Percentiles rank a stretch among this genome's conserved stretches.
Conservation (phyloP, 2,888 invertebrate genomes). For the Apotomis betuletana region DNA sequence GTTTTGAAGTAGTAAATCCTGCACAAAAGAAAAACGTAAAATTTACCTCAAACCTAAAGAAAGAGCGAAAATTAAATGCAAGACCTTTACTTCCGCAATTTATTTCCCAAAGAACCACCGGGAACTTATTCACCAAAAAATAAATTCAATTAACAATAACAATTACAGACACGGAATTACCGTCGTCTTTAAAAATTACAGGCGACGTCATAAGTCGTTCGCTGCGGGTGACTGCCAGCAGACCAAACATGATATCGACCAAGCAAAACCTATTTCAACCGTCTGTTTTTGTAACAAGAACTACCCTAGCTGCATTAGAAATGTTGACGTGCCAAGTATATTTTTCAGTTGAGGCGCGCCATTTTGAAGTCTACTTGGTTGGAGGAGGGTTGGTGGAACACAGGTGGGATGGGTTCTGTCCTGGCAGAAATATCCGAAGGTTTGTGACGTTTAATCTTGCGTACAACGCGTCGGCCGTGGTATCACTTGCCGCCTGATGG, state of each 20-base stretch:
- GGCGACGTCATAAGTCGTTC: constrained; percentile 41
- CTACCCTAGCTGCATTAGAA: background rate
- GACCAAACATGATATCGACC: constrained; percentile 5
- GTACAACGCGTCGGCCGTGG: constrained; percentile 77
- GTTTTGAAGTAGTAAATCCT: background rate
- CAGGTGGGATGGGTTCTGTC: constrained; percentile 33
- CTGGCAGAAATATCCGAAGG: constrained; percentile 64
- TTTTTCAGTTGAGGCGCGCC: background rate
- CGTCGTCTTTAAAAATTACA: constrained; percentile 42
- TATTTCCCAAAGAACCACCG: constrained; percentile 4
- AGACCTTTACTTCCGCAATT: constrained; percentile 3
- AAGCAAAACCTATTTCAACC: background rate
- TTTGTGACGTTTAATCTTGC: constrained; percentile 83
- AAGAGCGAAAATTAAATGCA: constrained; percentile 1
- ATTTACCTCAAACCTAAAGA: background rate
- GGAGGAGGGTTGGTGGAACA: constrained; percentile 55
- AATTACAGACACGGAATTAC: constrained; percentile 40
- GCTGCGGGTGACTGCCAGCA: constrained; percentile 37
- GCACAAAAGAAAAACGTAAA: background rate
- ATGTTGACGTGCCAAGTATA: background rate
- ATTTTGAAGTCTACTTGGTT: constrained; percentile 16
- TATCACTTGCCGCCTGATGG: constrained; percentile 71
- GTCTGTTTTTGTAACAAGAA: constrained; percentile 6
- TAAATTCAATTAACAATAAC: constrained; percentile 42
- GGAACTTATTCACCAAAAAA: constrained; percentile 26